Evolutionary conservation across 1,140 invertebrate species (phyloP), one percentile per base, ranked within the genome.

Genomic region (Plectrocnemia conspersa): DNA sequence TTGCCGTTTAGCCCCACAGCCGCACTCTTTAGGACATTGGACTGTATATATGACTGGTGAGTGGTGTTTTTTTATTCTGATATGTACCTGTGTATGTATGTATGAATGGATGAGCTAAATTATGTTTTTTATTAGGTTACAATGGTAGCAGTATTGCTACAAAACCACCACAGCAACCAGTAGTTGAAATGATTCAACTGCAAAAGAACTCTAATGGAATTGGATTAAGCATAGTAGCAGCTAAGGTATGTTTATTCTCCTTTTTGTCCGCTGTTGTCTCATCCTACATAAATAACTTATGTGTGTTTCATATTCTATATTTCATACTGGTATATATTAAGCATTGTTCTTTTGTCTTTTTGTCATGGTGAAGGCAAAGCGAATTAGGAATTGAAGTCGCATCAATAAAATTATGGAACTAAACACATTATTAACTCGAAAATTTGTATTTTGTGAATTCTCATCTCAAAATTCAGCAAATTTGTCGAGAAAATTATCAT

Each of bases 161-260:
- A 9, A 72, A 71, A 63, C 63, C 71, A 41, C 67, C 71, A 15
- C 71, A 69, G 2, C 74, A 78, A 58, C 74, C 78, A 2, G 83
- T 90, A 68, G 77, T 92, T 47, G 84, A 89, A 65, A 80, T 89
- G n/a, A 91, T 96, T 47, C 84, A 91, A 65, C 77, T 96, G 19
- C 86, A 93, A 64, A 95, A 96, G 74, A 89, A 89, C 54, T 86
- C 88, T 46, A 91, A 88, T 64, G 90, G 91, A 49, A 93, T 96
- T 87, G 92, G 92, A 9, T 77, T 96, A 42, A 93, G 90, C 61
- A 96, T 96, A 62, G 91, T 96, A 16, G 92, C 92, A 15, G 91
- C 91, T 6, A 93, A 92, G 79, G 91, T 86, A 68, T 66, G n/a
- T 42, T 22, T 36, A 38, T 40, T n/a, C n/a, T n/a, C n/a, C n/a